phyloP scores from a whole-genome alignment of 2,113 vertebrate species.

The Cinclus cinclus region DNA sequence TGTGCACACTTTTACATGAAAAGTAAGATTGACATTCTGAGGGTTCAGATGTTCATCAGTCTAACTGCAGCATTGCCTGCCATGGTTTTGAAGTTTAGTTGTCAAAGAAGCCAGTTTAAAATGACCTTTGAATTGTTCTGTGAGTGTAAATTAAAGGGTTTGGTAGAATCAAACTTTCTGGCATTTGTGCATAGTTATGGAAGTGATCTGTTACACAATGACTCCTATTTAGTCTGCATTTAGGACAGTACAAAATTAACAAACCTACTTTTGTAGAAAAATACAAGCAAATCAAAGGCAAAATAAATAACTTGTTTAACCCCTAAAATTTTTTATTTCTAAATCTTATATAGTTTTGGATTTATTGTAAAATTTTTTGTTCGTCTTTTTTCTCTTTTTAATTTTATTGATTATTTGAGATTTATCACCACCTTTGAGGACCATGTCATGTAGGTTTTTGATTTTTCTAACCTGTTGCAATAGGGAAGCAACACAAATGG shows the following conservation, averaged over 20 bases:
- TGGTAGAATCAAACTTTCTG: neutral
- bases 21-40: neutral
- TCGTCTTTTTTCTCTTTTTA: neutral
- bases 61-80: neutral
- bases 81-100: neutral
- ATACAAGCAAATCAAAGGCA: neutral
- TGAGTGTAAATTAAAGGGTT: neutral
- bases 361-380: neutral
- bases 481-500: neutral
- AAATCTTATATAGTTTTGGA: neutral
- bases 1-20: conserved; percentile 13
- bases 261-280: neutral
- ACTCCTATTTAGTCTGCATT: neutral
- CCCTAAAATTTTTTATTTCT: neutral
- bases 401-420: neutral
- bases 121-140: neutral
- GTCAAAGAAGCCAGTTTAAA: neutral
- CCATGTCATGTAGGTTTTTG: neutral
- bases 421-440: neutral
- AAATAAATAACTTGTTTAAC: neutral
- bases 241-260: neutral
- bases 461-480: neutral
- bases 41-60: neutral
- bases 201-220: neutral
- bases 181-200: neutral